Evolutionary conservation across 2,113 vertebrate species (phyloP).

Genomic region (Tyto alba): DNA sequence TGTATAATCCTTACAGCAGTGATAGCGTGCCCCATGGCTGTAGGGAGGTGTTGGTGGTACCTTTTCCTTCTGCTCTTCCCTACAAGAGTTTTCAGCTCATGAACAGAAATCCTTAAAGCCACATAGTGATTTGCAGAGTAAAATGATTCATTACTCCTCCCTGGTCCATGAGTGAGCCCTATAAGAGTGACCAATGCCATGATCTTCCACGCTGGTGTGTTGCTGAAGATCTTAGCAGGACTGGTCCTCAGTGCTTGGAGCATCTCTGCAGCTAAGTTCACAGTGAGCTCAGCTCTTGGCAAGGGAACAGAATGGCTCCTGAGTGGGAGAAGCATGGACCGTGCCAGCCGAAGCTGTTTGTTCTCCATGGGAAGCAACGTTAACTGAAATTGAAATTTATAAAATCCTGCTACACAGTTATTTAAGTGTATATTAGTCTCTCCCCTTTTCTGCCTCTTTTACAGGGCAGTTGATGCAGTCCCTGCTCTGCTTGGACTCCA

Average conservation of each 20-base stretch:
- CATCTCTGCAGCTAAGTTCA: background rate
- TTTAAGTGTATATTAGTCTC: background rate
- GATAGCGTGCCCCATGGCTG: background rate
- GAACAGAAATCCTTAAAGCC: background rate
- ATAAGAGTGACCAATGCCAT: accelerated
- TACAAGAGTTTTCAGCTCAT: accelerated
- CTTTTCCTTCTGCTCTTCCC: background rate
- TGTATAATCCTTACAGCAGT: background rate
- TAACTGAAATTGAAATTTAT: slow-evolving; percentile 1
- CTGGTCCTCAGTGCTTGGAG: background rate
- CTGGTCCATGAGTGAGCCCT: background rate
- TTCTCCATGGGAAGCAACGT: background rate
- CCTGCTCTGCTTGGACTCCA: background rate
- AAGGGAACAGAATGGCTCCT: background rate
- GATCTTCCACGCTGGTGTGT: background rate
- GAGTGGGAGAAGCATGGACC: background rate
- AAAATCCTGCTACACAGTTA: background rate
- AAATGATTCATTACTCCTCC: background rate
- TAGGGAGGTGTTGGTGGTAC: background rate
- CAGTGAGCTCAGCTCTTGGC: background rate
- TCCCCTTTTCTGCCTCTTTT: background rate
- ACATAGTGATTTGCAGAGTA: accelerated
- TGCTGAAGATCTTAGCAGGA: background rate
- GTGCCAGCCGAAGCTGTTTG: background rate
- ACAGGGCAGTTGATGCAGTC: background rate